Evolutionary conservation across 2,113 vertebrate genomes (phyloP).

Genomic region (Cariama cristata): DNA sequence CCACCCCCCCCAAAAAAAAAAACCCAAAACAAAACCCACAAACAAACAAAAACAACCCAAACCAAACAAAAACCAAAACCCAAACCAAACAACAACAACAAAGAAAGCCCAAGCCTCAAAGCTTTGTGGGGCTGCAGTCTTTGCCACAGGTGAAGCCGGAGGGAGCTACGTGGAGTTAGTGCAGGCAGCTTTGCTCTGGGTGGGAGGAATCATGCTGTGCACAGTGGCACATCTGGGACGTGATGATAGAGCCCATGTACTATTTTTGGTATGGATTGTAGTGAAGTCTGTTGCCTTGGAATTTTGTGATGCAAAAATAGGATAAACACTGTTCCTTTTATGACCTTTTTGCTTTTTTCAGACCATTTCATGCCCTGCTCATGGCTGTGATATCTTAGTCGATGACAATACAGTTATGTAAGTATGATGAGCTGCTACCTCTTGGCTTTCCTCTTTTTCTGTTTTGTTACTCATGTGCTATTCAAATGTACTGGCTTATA

Average conservation of each 20-base stretch:
- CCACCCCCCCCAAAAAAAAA: neutral
- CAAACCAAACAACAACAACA: neutral
- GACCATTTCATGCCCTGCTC: conserved; percentile 99
- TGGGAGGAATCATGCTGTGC: neutral
- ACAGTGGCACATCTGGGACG: neutral
- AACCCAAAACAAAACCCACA: too few species aligned
- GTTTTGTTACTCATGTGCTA: neutral
- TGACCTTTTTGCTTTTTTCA: conserved; percentile 55
- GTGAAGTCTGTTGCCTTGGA: neutral
- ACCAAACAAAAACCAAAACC: neutral
- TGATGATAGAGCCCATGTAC: neutral
- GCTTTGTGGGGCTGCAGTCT: neutral
- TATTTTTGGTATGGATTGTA: neutral
- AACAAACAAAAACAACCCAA: neutral
- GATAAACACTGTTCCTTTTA: neutral
- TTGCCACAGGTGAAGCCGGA: neutral
- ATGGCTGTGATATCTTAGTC: conserved; percentile 99
- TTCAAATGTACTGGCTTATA: neutral
- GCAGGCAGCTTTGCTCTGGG: neutral
- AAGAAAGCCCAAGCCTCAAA: neutral
- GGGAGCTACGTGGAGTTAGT: neutral
- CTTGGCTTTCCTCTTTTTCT: conserved; percentile 1
- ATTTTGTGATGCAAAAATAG: neutral
- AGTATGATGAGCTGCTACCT: conserved; percentile 76
- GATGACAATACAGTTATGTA: conserved; percentile 99